Evolutionary conservation across 2,797 vertebrate species (phyloP).

Genomic region (Semotilus atromaculatus): DNA sequence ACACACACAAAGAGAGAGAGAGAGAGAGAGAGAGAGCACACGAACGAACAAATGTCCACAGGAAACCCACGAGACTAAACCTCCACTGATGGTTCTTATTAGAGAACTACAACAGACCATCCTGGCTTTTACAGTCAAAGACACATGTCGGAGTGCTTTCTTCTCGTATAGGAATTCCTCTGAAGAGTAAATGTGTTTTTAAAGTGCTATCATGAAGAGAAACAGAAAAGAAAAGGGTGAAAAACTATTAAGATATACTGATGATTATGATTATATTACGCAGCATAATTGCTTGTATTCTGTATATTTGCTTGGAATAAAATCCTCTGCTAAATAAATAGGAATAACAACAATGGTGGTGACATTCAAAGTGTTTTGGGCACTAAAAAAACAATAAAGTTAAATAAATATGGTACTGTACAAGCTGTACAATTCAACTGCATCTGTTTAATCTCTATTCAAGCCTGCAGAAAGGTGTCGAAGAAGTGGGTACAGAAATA

Average conservation of each 20-base stretch:
- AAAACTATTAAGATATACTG: neutral
- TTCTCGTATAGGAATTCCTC: conserved; percentile 5
- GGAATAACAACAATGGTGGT: neutral
- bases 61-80: neutral
- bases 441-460: neutral
- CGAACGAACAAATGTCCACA: conserved; percentile 20
- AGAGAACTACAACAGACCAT: conserved; percentile 35
- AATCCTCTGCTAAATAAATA: neutral
- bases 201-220: neutral
- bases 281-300: neutral
- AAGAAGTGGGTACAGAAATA: neutral
- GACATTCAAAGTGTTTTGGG: neutral
- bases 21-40: too few species aligned
- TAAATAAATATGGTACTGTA: neutral
- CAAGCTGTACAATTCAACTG: neutral
- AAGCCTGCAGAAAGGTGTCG: neutral
- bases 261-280: neutral
- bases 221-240: neutral
- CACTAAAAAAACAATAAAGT: neutral
- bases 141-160: neutral
- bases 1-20: neutral
- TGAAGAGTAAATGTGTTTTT: conserved; percentile 2
- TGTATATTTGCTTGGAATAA: neutral
- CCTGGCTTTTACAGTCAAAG: neutral
- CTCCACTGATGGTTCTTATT: conserved; percentile 42